Evolutionary conservation across 1,140 invertebrate species (phyloP), one percentile per base, ranked within the genome.

Genomic region (Belonocnema kinseyi): DNA sequence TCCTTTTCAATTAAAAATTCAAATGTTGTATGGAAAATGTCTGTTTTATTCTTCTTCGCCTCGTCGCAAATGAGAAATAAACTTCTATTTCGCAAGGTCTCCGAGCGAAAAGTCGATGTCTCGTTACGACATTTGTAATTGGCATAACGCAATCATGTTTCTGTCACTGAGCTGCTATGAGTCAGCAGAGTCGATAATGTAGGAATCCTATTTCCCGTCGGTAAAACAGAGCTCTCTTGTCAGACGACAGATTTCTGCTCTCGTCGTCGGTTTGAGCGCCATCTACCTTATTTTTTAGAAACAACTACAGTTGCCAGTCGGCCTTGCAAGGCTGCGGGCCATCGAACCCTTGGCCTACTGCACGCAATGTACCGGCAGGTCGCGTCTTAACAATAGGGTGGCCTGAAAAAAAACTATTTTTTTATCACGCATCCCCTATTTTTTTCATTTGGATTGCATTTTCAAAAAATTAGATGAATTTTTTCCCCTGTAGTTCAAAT

Each of bases 241-340:
- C 7, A 17, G 1, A 75, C 19, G 33, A n/a, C 11, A 19, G 19
- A 54, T 74, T 74, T 17, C 7, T 74, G 46, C 8, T 72, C 8
- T 21, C 14, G 1, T 17, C 13, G 75, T 50, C 73, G 70, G 46
- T 40, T 61, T 16, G n/a, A 6, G 72, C 73, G 51, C 53, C 51
- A 40, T 53, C 73, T 74, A 21, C 40, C 40, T 26, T 11, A 46
- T 46, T 46, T 66, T n/a, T 33, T 0, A n/a, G 14, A 0, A 66
- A 40, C 13, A 66, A 66, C 14, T 66, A 66, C 33, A 16, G 21
- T 50, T 53, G 33, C 66, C 78, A 83, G 84, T 85, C 88, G 88
- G 85, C 90, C 89, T 90, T 91, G 90, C 87, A 91, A 91, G 90
- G 90, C 88, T 90, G 88, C 80, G 83, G 88, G 88, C 86, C 88